phyloP scores from a whole-genome alignment of 2,888 invertebrate species.

The Fabriciana adippe region DNA sequence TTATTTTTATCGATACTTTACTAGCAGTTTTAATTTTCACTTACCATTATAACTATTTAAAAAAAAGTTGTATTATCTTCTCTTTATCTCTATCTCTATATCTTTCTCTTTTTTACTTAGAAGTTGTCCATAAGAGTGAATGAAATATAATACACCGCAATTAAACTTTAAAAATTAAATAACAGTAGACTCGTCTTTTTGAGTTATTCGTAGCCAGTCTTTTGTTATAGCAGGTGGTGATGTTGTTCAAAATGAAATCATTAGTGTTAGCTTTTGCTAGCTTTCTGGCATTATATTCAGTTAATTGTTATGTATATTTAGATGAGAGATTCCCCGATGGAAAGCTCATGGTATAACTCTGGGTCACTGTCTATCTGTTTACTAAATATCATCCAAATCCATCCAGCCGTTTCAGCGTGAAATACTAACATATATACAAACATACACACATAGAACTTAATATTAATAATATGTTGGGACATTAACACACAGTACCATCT shows the following conservation, averaged over 20 bases:
- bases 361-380: no score
- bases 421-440: no score
- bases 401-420: no score
- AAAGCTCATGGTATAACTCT: conserved; percentile 78
- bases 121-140: conserved; percentile 46
- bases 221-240: conserved; percentile 49
- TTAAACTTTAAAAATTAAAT: conserved; percentile 63
- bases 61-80: no score
- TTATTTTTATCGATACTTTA: no score
- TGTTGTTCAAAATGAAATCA: conserved; percentile 80
- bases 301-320: conserved; percentile 87
- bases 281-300: conserved; percentile 82
- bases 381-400: no score
- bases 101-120: conserved; percentile 51
- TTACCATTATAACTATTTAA: no score
- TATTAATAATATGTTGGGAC: no score
- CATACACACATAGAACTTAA: no score
- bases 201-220: conserved; percentile 80
- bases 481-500: no score
- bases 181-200: conserved; percentile 68
- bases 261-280: conserved; percentile 81
- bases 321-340: conserved; percentile 92
- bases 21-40: no score
- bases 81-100: no score
- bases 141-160: conserved; percentile 51